These are phyloP conservation scores for Pelmatolapia mariae DNA, from an alignment of 2,113 vertebrate genomes.

Conservation along the genomic window DNA sequence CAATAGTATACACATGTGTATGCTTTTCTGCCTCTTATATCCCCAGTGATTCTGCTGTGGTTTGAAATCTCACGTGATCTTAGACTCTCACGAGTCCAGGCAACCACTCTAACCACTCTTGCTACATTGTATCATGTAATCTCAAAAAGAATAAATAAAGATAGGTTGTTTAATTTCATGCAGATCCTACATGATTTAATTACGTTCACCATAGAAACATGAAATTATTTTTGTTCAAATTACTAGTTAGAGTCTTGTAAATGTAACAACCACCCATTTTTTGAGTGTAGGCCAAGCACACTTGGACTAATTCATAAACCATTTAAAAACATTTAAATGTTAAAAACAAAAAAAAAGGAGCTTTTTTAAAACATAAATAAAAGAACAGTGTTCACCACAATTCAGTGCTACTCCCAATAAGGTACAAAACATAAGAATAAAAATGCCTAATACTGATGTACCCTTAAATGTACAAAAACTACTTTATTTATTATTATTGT, in stretches of 20 bases:
- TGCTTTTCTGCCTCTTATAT: neutral
- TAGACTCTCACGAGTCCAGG: neutral
- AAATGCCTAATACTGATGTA: rapidly evolving
- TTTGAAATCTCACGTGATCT: neutral
- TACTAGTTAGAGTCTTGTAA: neutral
- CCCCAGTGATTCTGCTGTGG: neutral
- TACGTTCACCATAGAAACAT: neutral
- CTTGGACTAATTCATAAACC: neutral
- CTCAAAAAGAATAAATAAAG: neutral
- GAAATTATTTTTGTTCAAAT: neutral
- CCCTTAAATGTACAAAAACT: rapidly evolving
- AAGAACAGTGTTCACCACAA: neutral
- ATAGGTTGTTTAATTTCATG: neutral
- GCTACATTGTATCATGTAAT: neutral
- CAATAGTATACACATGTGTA: neutral
- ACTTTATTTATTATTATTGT: neutral
- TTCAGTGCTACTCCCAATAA: neutral
- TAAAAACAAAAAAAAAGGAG: neutral
- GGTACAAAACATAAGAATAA: neutral
- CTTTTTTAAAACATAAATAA: neutral
- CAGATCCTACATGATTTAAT: neutral
- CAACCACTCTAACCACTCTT: neutral
- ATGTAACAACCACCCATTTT: neutral
- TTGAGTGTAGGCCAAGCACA: neutral
- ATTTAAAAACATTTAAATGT: neutral